phyloP scores from a whole-genome alignment of 1,140 invertebrate genomes.

The Chelonus insularis region DNA sequence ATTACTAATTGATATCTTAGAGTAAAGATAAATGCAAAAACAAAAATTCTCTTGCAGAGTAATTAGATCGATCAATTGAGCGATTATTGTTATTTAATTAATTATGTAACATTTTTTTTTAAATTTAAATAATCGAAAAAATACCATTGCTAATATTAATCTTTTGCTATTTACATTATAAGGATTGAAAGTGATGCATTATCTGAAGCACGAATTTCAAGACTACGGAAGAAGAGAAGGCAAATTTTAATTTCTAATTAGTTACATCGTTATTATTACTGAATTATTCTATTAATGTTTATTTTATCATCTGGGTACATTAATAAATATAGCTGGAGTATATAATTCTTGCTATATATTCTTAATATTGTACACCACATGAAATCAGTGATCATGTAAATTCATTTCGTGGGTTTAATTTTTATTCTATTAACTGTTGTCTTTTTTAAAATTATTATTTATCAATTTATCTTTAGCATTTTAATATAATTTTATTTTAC shows the following conservation, averaged over 20 bases:
- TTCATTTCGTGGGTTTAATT: too few species aligned
- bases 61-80: too few species aligned
- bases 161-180: slow-evolving; percentile 21
- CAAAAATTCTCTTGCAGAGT: too few species aligned
- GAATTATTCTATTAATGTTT: slow-evolving; percentile 20
- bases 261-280: slow-evolving; percentile 18
- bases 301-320: slow-evolving; percentile 20
- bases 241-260: slow-evolving; percentile 7
- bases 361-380: slow-evolving; percentile 31
- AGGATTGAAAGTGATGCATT: too few species aligned
- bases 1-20: too few species aligned
- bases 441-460: neutral
- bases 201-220: neutral
- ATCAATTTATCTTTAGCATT: too few species aligned
- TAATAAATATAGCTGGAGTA: slow-evolving; percentile 18
- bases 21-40: too few species aligned
- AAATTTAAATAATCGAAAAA: too few species aligned
- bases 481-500: too few species aligned
- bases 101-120: too few species aligned
- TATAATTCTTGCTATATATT: slow-evolving; percentile 7
- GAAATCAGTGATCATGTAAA: slow-evolving; percentile 12
- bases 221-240: slow-evolving; percentile 3
- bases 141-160: too few species aligned
- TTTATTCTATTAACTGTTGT: neutral
- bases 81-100: too few species aligned